Base-by-base conservation (phyloP, 2,888 invertebrate genomes). In the Andrena flavipes region DNA sequence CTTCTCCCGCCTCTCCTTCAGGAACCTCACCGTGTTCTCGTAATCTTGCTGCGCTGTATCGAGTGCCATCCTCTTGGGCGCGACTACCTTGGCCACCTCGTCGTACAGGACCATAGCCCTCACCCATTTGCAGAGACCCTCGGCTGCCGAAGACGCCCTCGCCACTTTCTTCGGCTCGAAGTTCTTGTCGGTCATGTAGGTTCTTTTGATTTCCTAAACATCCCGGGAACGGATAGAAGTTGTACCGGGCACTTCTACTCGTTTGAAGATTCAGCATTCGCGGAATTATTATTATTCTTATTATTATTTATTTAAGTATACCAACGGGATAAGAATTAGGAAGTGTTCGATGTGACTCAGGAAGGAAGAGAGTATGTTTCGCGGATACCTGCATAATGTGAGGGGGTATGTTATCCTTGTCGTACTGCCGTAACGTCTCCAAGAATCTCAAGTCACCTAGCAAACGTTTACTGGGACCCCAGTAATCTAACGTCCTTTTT, bases 71-170 rank as follows among this genome's bases (percentile, higher is more conserved):
- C 96, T 96, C 92, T 97, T 97, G 0, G 97, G 97, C 0, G 96
- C 96, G 0, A 96, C 96, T 77, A 95, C 95, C 92, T 96, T 96
- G 4, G 96, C 96, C 0, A 96, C 96, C 74, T 95, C 95, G 90
- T 97, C 96, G 90, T 97, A 97, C 84, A 96, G 95, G 76, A 97
- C 96, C 95, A 97, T 96, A 0, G 97, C 97, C 49, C 96, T 94
- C n/a, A 97, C 96, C 97, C 97, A 97, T 87, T 96, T 96, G 92
- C 96, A 97, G 2, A 97, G 94, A 74, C 96, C 96, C 91, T 97
- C 97, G 26, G 97, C 97, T 4, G 97, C 97, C 72, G 96, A 96
- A 0, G 97, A 97, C 0, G 96, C 96, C 89, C 96, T 96, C n/a
- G 96, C 95, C 2, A 96, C 96, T 2, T 96, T 94, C 35, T 94